Evolutionary conservation across 2,888 invertebrate species (phyloP), one percentile per base, ranked within the genome.

Genomic region (Rhagonycha fulva): DNA sequence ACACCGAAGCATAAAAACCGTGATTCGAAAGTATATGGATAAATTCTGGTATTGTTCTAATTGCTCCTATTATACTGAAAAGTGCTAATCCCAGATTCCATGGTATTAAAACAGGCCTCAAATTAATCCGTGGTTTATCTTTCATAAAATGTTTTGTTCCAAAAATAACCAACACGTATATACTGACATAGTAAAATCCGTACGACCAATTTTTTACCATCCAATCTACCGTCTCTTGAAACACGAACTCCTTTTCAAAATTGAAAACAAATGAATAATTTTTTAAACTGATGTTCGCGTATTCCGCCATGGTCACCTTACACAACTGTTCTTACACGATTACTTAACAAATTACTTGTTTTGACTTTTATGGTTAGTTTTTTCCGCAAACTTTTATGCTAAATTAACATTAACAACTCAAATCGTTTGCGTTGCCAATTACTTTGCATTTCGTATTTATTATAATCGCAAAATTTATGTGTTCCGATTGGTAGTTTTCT

Each of bases 201-300:
- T 94, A 93, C 75, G 95, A 96, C 99, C 98, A 99, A 88, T 99
- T 96, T 84, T 95, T 93, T 82, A 94, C 92, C 97, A 99, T 98
- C 97, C 98, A 98, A 89, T 93, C 93, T 86, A 95, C 92, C 83
- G 96, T 95, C 82, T 94, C 93, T 84, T 94, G 92, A 86, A 97
- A 96, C 85, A 96, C 95, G 88, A 98, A 99, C 86, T 96, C 94
- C 86, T 95, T 94, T 89, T 99, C 99, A 86, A 98, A 98, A 85
- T 96, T 95, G 89, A 99, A 97, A 86, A 97, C 93, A 88, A 96
- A 96, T 63, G 97, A 95, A 89, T 98, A 97, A 89, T 98, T 98
- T 79, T 95, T 95, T 84, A 90, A 87, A 79, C 93, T 92, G 72
- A 95, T 92, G 84, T 91, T 90, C 85, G 91, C 88, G 85, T 90